phyloP scores from a whole-genome alignment of 2,888 invertebrate species.

The Dynastes grantii region DNA sequence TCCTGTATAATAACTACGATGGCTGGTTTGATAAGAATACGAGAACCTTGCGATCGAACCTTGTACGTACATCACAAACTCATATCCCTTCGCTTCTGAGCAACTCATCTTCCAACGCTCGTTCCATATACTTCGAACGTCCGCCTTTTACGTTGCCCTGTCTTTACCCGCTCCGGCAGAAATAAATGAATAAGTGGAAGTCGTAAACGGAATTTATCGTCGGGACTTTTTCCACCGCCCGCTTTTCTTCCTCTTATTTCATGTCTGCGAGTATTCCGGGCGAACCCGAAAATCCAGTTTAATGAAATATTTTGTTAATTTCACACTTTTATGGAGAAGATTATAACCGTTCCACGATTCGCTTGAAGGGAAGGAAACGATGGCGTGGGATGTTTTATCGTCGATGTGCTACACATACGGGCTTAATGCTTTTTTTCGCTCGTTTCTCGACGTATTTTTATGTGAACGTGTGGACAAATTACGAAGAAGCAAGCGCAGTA shows the following conservation, averaged over 20 bases:
- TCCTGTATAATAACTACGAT: no score
- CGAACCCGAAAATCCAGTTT: not conserved
- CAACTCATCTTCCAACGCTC: not conserved
- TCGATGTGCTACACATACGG: not conserved
- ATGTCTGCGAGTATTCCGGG: conserved; percentile 1
- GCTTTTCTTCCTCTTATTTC: conserved; percentile 11
- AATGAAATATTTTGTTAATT: conserved; percentile 47
- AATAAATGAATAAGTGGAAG: conserved; percentile 43
- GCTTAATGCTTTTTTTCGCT: not conserved
- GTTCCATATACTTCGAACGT: conserved; percentile 27
- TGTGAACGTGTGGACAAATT: no score
- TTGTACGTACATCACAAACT: no score
- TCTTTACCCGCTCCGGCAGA: not conserved
- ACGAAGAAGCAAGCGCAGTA: no score
- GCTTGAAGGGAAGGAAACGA: not conserved
- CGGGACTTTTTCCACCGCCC: conserved; percentile 15
- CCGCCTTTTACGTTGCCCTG: conserved; percentile 7
- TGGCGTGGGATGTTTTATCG: conserved; percentile 10
- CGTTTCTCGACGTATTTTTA: no score
- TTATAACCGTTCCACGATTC: conserved; percentile 15
- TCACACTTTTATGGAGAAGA: conserved; percentile 42
- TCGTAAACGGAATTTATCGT: conserved; percentile 42
- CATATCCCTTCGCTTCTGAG: no score
- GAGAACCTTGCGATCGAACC: no score
- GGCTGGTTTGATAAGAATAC: no score